Conservation (phyloP, 1,140 invertebrate species). For the Sinonovacula constricta region DNA sequence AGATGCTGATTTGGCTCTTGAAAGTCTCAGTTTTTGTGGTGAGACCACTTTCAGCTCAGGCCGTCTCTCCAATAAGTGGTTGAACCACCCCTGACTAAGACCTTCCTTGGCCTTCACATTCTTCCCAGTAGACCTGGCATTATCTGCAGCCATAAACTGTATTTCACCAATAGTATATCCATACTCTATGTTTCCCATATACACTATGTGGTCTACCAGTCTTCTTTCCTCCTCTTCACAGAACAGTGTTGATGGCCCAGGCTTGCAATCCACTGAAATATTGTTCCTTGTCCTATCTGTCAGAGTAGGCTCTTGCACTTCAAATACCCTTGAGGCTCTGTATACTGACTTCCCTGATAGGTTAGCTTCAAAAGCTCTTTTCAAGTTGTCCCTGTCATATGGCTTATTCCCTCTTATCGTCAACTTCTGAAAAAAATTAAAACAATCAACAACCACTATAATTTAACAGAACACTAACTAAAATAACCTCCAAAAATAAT, state of each 20-base stretch:
- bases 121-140: slow-evolving; percentile 9
- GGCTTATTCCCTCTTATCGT: neutral
- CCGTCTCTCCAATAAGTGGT: slow-evolving; percentile 25
- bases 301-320: slow-evolving; percentile 1
- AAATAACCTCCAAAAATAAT: too few species aligned
- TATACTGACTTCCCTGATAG: slow-evolving; percentile 3
- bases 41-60: neutral
- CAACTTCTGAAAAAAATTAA: slow-evolving; percentile 1
- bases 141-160: neutral
- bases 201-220: neutral
- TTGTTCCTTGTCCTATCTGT: slow-evolving; percentile 8
- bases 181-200: too few species aligned
- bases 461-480: too few species aligned
- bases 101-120: neutral
- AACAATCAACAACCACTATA: too few species aligned
- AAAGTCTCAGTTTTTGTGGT: neutral
- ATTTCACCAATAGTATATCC: too few species aligned
- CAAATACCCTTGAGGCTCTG: too few species aligned
- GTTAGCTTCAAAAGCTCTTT: neutral
- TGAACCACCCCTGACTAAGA: slow-evolving; percentile 39
- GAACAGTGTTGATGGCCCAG: neutral
- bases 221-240: neutral
- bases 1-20: slow-evolving; percentile 8
- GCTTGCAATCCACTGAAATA: neutral
- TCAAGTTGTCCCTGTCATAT: slow-evolving; percentile 10